Base-by-base conservation (phyloP, 1,140 invertebrate genomes). In the Tetramorium alpestre region DNA sequence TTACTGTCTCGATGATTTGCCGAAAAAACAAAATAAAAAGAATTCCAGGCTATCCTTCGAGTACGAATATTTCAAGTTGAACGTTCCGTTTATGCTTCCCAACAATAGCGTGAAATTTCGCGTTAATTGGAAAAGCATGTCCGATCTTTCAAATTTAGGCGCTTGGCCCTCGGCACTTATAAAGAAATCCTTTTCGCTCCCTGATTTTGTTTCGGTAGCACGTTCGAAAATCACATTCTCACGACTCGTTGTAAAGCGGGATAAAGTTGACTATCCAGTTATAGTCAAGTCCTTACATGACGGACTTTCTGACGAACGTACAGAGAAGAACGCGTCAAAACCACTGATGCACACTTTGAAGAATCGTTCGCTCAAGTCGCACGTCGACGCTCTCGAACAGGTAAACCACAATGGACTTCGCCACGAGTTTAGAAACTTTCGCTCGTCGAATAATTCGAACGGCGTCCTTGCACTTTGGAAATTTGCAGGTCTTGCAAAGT, bases 21-120 rank as follows among this genome's bases (percentile, higher is more conserved):
- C 92, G 1, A 91, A 85, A 2, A 64, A 87, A 1, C 92, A 93
- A 8, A 94, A 94, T 69, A 18, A 64, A 41, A 91, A 87, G 16
- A 95, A 94, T 51, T 86, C 87, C 0, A 89, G 87, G 16, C 33
- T 94, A 8, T 94, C 90, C 0, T 58, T 94, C 28, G 91, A 92
- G 22, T 92, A 94, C 60, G 81, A 73, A n/a, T n/a, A 56, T 18
- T 85, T 41, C 6, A 81, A 67, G 11, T 13, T 28, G 33, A n/a
- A 69, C 28, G 54, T 11, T 7, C 22, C 54, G 13, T 11, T 33
- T 11, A 5, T 7, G 69, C n/a, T 62, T 1, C 10, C 18, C 16
- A 41, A 49, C 47, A 49, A 69, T 41, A 38, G 11, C 56, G 41
- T 10, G 25, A 58, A 56, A 44, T 64, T 49, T 67, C 38, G 0